phyloP scores from a whole-genome alignment of 2,797 vertebrate genomes.

The Enteromius trimaculatus region DNA sequence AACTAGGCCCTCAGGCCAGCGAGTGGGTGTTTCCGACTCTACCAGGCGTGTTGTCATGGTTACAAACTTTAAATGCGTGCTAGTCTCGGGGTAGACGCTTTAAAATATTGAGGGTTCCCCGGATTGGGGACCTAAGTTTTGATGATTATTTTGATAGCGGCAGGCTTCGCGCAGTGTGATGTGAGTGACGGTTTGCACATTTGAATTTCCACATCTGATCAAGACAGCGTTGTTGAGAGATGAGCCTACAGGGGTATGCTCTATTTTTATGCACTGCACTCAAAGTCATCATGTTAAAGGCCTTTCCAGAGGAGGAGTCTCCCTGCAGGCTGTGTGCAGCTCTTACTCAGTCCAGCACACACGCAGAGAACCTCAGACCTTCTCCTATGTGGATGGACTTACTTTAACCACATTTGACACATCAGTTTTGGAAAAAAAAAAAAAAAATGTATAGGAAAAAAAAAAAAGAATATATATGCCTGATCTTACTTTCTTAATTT shows the following conservation, averaged over 20 bases:
- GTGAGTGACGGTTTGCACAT: neutral
- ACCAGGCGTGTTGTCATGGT: conserved; percentile 53
- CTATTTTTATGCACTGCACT: conserved; percentile 41
- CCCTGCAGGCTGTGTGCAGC: conserved; percentile 31
- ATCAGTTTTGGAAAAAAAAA: too few relatives aligned
- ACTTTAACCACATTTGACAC: neutral
- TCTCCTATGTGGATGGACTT: neutral
- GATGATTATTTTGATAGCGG: conserved; percentile 10
- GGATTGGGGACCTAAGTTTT: neutral
- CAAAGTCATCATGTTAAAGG: conserved; percentile 25
- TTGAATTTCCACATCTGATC: conserved; percentile 31
- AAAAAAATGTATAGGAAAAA: too few relatives aligned
- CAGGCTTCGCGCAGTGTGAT: neutral
- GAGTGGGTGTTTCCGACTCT: conserved; percentile 48
- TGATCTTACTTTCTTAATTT: too few relatives aligned
- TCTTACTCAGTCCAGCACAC: conserved; percentile 18
- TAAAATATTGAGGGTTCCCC: conserved; percentile 56
- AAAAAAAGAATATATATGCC: too few relatives aligned
- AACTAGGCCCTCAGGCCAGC: conserved; percentile 41
- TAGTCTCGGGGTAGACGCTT: conserved; percentile 32
- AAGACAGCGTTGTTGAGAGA: neutral
- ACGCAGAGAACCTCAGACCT: neutral
- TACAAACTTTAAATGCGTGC: conserved; percentile 34
- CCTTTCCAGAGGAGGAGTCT: conserved; percentile 35
- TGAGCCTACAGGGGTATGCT: conserved; percentile 38